Conservation (phyloP, 2,888 invertebrate species). For the Dioctria rufipes region DNA sequence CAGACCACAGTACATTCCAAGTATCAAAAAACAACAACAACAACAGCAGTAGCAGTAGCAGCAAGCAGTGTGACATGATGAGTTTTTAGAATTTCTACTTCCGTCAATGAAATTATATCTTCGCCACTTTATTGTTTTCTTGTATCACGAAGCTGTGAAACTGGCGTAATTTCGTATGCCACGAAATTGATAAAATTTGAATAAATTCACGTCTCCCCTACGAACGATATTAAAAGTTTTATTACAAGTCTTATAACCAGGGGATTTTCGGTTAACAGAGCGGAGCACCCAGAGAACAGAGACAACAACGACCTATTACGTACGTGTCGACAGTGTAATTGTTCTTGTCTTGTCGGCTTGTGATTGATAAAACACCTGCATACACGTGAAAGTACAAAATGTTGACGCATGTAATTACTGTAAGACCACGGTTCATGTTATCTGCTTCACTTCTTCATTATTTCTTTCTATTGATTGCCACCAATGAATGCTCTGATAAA, state of each 20-base stretch:
- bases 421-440: neutral
- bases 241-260: constrained; percentile 4
- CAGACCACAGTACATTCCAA: too few species aligned
- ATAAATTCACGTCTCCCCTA: constrained; percentile 43
- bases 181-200: constrained; percentile 39
- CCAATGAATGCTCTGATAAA: neutral
- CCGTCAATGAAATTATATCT: neutral
- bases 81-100: neutral
- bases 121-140: neutral
- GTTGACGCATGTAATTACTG: constrained; percentile 26
- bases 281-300: neutral
- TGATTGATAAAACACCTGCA: constrained; percentile 42
- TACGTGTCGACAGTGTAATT: neutral
- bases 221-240: constrained; percentile 38
- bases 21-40: neutral
- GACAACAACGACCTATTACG: too few species aligned
- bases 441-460: constrained; percentile 26
- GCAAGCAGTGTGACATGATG: neutral
- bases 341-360: neutral
- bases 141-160: neutral
- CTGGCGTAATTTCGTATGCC: constrained; percentile 46
- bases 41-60: neutral
- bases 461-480: constrained; percentile 4
- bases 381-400: constrained; percentile 10
- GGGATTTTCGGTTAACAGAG: neutral